Base-by-base conservation (phyloP, 2,113 vertebrate species). In the Raphicerus campestris region DNA sequence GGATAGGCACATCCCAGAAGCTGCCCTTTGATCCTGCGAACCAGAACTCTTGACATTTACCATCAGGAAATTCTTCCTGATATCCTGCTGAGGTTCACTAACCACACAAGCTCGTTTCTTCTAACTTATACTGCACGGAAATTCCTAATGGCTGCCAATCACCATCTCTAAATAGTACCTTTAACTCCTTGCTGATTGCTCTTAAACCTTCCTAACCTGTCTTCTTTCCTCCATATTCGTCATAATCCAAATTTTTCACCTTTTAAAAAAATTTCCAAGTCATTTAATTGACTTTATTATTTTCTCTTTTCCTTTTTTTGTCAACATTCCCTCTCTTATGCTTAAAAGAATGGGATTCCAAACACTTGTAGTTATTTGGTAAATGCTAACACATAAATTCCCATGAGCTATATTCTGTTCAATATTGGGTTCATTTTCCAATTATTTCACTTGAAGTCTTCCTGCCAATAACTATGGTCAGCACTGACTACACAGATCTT, bases 1-100 rank as follows among this genome's bases (percentile, higher is more conserved):
- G 53, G 80, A 45, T 30, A 58, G 24, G 63, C 26, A 14, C 6
- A 92, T 60, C 90, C 87, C 80, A 92, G 87, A 89, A 96, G 35
- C 32, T 47, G 88, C 35, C 6, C 70, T 97, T 84, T 81, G 85
- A 70, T 53, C 32, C 28, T 39, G 15, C 10, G 32, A 96, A 78
- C 83, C 78, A 56, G 85, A 82, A 4, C 45, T 81, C 51, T 75
- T 63, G 86, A 91, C 61, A 60, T 63, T 89, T 70, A 51, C n/a
- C 51, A 49, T 87, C 81, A 70, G 78, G 45, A 87, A 95, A 92
- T 93, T 63, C 84, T 94, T 94, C 84, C 89, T 92, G 70, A 81
- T 47, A 58, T 7, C 51, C 89, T 80, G 13, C 53, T 47, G 80
- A 51, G 70, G 19, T 51, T 78, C 26, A 39, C 19, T 35, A 24